Evolutionary conservation across 2,113 vertebrate genomes (phyloP).

Genomic region (Pitta sordida): DNA sequence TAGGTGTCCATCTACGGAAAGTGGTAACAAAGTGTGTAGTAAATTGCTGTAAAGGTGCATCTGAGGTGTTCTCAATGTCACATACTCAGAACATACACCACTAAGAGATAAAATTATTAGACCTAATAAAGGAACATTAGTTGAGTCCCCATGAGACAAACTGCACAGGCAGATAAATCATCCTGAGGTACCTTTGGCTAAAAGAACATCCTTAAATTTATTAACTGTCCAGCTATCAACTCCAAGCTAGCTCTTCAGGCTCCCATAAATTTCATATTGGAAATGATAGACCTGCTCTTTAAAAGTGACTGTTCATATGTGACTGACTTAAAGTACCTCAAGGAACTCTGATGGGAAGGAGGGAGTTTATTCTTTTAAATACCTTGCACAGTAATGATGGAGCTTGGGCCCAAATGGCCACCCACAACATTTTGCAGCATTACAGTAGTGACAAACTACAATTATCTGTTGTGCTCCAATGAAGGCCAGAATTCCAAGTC

Average conservation of each 20-base stretch:
- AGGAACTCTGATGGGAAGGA: background rate
- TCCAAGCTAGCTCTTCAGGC: background rate
- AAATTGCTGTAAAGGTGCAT: background rate
- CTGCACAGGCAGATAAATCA: background rate
- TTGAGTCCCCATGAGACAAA: background rate
- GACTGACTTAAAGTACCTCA: background rate
- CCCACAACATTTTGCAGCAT: background rate
- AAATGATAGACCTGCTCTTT: background rate
- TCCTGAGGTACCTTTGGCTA: background rate
- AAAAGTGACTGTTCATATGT: background rate
- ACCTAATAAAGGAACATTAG: background rate
- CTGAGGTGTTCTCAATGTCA: background rate
- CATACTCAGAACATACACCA: background rate
- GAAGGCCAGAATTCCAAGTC: background rate
- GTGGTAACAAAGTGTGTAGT: background rate
- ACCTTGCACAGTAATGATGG: background rate
- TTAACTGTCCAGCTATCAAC: background rate
- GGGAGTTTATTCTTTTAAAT: background rate
- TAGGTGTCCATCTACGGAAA: background rate
- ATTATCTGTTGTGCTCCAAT: background rate
- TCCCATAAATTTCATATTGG: background rate
- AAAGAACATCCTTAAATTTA: slow-evolving; percentile 3
- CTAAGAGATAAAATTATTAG: background rate
- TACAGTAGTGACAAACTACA: background rate
- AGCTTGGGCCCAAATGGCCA: background rate